Base-by-base conservation (phyloP, 2,888 invertebrate species). In the Ichneumoninae sp. region DNA sequence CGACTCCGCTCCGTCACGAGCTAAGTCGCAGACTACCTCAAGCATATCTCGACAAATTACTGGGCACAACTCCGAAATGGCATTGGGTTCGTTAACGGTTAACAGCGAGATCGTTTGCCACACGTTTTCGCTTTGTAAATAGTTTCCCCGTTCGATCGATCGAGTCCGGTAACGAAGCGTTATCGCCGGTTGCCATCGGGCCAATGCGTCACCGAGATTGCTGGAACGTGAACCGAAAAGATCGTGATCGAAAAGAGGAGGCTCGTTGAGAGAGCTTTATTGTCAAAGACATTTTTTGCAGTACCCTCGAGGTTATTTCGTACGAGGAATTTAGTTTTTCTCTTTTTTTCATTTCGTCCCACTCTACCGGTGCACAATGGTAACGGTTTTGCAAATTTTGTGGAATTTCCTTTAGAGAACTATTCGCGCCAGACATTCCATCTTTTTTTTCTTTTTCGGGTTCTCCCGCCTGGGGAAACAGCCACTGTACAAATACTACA, bases 401-500 rank as follows among this genome's bases (percentile, higher is more conserved):
- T 66, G 66, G 19, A 57, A 73, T 60, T n/a, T 44, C 26, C 6
- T 44, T 47, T 50, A 30, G 63, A 30, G 8, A 44, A 13, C 30
- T 19, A 60, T 54, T 26, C 40, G 7, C 16, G 16, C 40, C 22
- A 57, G 50, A 57, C 44, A 40, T 60, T 26, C n/a, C 44, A 8
- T 40, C 2, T 3, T 57, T 57, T 54, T 44, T 36, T 22, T 57
- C 13, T 26, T 30, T 5, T 26, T 60, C 30, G 40, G 22, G 57
- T 7, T 19, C 16, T 19, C 57, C 16, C 7, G 57, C 54, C 36
- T 26, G 33, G 52, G 44, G 33, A 5, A 73, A 60, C 40, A 30
- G 33, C 33, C n/a, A 57, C 57, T 57, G 6, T 44, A 60, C 73
- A 74, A 73, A 73, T 60, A 73, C 44, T 47, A 73, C 73, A 73